Conservation (phyloP, 2,113 vertebrate genomes). For the Ptilorrhoa leucosticta region DNA sequence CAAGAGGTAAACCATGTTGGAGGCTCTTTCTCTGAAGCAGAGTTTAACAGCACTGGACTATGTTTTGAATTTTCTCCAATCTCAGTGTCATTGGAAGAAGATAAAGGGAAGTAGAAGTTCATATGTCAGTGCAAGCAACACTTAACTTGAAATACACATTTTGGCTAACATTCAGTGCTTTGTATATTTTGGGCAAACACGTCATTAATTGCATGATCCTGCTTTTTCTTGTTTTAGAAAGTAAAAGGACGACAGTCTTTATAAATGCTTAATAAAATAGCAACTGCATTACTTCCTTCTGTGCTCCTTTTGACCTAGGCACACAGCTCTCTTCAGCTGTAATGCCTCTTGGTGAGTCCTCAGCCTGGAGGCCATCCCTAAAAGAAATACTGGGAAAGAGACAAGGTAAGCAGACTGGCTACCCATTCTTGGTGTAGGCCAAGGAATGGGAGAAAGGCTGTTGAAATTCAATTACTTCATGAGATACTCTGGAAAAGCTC, state of each 20-base stretch:
- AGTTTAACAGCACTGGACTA: neutral
- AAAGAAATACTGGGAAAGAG: neutral
- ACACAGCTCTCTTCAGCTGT: neutral
- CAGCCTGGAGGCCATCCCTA: neutral
- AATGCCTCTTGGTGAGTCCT: neutral
- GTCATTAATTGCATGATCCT: neutral
- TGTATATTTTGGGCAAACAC: neutral
- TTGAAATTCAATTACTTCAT: neutral
- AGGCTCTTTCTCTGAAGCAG: neutral
- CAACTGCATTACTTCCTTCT: neutral
- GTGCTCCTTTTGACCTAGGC: neutral
- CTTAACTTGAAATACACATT: neutral
- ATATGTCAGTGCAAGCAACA: neutral
- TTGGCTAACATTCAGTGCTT: neutral
- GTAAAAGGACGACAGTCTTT: neutral
- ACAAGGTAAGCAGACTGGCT: neutral
- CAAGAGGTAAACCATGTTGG: neutral
- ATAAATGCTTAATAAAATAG: neutral
- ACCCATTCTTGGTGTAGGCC: neutral
- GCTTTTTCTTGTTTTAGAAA: neutral
- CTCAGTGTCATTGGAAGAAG: neutral
- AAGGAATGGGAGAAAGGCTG: neutral
- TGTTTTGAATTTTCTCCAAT: neutral
- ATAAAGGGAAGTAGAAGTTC: neutral
- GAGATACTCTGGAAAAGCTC: neutral